phyloP scores from a whole-genome alignment of 1,140 invertebrate genomes.

The Heliconius congener region DNA sequence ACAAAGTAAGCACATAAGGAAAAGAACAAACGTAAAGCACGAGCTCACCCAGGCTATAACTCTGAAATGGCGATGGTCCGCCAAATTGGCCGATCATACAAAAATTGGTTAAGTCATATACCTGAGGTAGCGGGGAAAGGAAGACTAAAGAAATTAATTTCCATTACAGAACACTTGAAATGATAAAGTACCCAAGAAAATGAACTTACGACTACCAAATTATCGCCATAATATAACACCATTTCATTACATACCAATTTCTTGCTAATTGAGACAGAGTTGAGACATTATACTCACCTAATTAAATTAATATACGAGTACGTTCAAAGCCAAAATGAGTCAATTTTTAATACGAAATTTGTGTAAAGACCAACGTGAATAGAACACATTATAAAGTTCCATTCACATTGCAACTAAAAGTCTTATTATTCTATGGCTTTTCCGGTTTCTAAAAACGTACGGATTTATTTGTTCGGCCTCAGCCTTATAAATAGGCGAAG shows the following conservation, averaged over 20 bases:
- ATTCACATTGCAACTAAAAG: slow-evolving; percentile 35
- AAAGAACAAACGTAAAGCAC: too few relatives aligned
- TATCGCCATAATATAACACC: not conserved
- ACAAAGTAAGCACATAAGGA: too few relatives aligned
- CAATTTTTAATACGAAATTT: slow-evolving; percentile 45
- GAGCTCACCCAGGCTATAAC: too few relatives aligned
- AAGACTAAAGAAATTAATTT: too few relatives aligned
- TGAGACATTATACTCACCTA: slow-evolving; percentile 40
- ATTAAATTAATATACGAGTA: slow-evolving; percentile 52
- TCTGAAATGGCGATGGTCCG: too few relatives aligned
- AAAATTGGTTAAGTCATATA: too few relatives aligned
- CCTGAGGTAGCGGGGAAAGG: too few relatives aligned
- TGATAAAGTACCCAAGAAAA: not conserved
- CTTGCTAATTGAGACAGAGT: slow-evolving; percentile 38
- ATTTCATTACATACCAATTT: slow-evolving; percentile 22
- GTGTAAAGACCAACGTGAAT: slow-evolving; percentile 34
- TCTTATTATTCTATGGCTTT: slow-evolving; percentile 28
- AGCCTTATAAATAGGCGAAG: slow-evolving; percentile 19
- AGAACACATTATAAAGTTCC: slow-evolving; percentile 35
- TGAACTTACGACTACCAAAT: not conserved
- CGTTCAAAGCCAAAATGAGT: slow-evolving; percentile 43
- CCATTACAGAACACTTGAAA: not conserved
- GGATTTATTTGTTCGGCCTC: slow-evolving; percentile 21
- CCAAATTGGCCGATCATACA: too few relatives aligned
- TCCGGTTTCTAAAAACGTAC: slow-evolving; percentile 18